Evolutionary conservation across 2,113 vertebrate genomes (phyloP).

Genomic region (Sialia sialis): DNA sequence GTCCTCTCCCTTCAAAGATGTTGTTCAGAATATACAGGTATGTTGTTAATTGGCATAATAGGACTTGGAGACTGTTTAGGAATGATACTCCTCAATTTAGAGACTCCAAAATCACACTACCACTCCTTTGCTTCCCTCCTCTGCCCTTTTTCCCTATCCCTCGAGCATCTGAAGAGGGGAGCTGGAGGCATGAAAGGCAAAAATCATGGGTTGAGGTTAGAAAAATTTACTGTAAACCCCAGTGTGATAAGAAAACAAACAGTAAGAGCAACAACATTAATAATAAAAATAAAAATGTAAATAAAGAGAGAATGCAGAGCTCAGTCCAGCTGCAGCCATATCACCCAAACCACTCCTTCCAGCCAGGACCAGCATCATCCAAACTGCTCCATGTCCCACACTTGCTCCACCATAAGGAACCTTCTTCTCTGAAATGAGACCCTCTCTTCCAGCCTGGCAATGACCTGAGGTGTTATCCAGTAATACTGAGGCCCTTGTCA

Average conservation of each 20-base stretch:
- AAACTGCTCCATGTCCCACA: not conserved
- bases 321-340: not conserved
- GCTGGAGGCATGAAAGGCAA: not conserved
- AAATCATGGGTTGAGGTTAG: not conserved
- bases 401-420: not conserved
- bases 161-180: not conserved
- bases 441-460: not conserved
- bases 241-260: not conserved
- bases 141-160: not conserved
- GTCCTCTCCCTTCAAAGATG: slow-evolving; percentile 85
- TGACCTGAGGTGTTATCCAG: not conserved
- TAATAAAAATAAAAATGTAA: not conserved
- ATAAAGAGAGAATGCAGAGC: not conserved
- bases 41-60: not conserved
- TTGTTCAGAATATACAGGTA: slow-evolving; percentile 91
- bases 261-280: not conserved
- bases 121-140: not conserved
- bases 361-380: not conserved
- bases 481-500: not conserved
- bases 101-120: not conserved
- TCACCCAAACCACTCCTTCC: not conserved
- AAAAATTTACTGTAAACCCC: not conserved
- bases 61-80: not conserved
- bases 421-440: not conserved
- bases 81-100: not conserved